Percentiles rank a stretch among this genome's conserved stretches.
phyloP scores from a whole-genome alignment of 2,888 invertebrate species.

The Plagodis dolabraria region DNA sequence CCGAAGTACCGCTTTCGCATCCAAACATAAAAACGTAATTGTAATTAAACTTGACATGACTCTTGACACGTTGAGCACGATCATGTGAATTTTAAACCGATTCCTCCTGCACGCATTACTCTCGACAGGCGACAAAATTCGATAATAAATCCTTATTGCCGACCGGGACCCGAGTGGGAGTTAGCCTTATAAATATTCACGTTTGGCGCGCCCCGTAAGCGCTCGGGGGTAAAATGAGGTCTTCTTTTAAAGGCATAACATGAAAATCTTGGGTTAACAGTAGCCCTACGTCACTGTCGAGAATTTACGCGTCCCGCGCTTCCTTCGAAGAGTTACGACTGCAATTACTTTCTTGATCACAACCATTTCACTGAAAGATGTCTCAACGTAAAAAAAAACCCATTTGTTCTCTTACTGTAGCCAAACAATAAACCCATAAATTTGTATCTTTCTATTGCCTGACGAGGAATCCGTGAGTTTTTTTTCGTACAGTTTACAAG shows the following conservation, averaged over 20 bases:
- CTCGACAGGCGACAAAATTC: constrained; percentile 47
- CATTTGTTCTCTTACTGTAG: no score
- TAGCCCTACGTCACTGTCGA: constrained; percentile 44
- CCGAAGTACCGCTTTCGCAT: constrained; percentile 2
- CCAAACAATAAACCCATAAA: background rate
- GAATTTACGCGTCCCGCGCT: constrained; percentile 31
- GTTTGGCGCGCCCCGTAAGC: constrained; percentile 46
- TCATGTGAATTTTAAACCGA: constrained; percentile 46
- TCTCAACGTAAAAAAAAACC: constrained; percentile 1
- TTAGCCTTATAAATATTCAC: constrained; percentile 70
- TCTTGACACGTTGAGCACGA: constrained; percentile 23
- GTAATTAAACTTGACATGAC: background rate
- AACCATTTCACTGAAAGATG: constrained; percentile 9
- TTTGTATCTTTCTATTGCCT: no score
- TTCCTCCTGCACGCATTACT: constrained; percentile 42
- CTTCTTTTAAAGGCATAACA: constrained; percentile 46
- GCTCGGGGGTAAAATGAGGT: constrained; percentile 56
- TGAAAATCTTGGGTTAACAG: constrained; percentile 45
- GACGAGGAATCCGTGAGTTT: no score
- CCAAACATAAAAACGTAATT: background rate
- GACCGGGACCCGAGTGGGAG: constrained; percentile 41
- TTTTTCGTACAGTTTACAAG: no score
- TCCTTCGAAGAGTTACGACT: constrained; percentile 32
- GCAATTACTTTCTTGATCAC: constrained; percentile 29
- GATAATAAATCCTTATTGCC: constrained; percentile 59